phyloP scores from a whole-genome alignment of 1,140 invertebrate genomes.

The Gryllus bimaculatus region DNA sequence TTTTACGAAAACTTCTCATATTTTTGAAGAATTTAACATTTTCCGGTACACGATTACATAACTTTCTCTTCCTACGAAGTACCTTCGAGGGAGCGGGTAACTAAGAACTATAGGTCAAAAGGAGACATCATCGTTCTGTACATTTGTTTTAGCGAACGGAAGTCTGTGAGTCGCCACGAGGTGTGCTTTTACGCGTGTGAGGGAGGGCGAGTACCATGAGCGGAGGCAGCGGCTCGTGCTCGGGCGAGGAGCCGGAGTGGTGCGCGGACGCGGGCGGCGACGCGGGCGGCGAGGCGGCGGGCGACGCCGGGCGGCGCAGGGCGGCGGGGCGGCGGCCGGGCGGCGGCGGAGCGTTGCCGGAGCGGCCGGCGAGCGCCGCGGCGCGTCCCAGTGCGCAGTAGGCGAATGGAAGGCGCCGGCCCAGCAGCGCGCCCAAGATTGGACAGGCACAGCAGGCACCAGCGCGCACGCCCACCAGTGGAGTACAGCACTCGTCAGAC shows the following conservation, averaged over 20 bases:
- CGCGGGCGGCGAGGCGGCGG: slow-evolving; percentile 24
- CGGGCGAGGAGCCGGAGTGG: background rate
- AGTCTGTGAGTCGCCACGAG: too few species aligned
- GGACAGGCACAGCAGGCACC: slow-evolving; percentile 75
- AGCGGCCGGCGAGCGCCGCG: background rate
- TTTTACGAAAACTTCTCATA: too few species aligned
- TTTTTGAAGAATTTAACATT: too few species aligned
- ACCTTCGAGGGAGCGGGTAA: too few species aligned
- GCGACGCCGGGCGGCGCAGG: background rate
- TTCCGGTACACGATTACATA: too few species aligned
- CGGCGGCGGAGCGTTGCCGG: slow-evolving; percentile 14
- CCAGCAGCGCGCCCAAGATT: slow-evolving; percentile 67
- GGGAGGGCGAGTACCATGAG: background rate
- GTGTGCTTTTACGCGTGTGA: too few species aligned
- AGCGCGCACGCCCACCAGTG: slow-evolving; percentile 73
- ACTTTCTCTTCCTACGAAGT: too few species aligned
- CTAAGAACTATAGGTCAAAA: too few species aligned
- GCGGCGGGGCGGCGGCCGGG: slow-evolving; percentile 26
- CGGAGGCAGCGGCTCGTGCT: too few species aligned
- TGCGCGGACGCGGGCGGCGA: slow-evolving; percentile 31
- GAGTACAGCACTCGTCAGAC: slow-evolving; percentile 80
- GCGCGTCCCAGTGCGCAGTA: slow-evolving; percentile 58
- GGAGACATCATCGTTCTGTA: too few species aligned
- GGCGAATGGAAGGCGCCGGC: slow-evolving; percentile 60
- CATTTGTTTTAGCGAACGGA: too few species aligned